Base-by-base conservation (phyloP, 2,888 invertebrate genomes). In the Cistogaster globosa region DNA sequence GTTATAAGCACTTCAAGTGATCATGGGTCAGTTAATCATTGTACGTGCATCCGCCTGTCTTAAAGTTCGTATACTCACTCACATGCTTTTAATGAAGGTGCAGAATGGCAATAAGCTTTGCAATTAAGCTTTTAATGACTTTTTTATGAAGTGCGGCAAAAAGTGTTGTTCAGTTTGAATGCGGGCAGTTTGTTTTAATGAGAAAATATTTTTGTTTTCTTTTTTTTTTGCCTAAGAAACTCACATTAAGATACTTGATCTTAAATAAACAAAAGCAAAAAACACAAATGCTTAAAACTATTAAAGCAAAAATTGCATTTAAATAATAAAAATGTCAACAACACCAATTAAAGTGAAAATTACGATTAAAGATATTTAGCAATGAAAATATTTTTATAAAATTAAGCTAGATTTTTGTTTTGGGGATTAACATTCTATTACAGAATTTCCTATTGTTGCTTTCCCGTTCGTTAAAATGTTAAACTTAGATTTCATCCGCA, bases 51-150 rank as follows among this genome's bases (percentile, higher is more conserved):
- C 42, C 42, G 42, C n/a, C n/a, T n/a, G n/a, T 42, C 42, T 12
- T 11, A 0, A 26, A 38, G 9, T 26, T 22, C 16, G 11, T n/a
- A 42, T 9, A 55, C 22, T 69, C 6, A 7, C 68, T 69, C 36
- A 55, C 68, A 42, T 38, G 63, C 38, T 83, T 72, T 45, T 84
- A 79, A 81, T 69, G 80, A 86, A 87, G 86, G 87, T 86, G 86
- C 86, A 84, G 86, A 87, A 86, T 80, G 71, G 72, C 77, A 83
- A 77, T 82, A 84, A 86, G 75, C 65, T 57, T 67, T n/a, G 63
- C 83, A 83, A 83, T 63, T 74, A 74, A 81, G 22, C 53, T n/a
- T 68, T 58, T 62, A 69, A 63, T 72, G 79, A 57, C 20, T n/a
- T n/a, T n/a, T 26, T 63, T 45, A 3, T 55, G 9, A 48, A 48